phyloP scores from a whole-genome alignment of 2,113 vertebrate species.

The Pholis gunnellus region DNA sequence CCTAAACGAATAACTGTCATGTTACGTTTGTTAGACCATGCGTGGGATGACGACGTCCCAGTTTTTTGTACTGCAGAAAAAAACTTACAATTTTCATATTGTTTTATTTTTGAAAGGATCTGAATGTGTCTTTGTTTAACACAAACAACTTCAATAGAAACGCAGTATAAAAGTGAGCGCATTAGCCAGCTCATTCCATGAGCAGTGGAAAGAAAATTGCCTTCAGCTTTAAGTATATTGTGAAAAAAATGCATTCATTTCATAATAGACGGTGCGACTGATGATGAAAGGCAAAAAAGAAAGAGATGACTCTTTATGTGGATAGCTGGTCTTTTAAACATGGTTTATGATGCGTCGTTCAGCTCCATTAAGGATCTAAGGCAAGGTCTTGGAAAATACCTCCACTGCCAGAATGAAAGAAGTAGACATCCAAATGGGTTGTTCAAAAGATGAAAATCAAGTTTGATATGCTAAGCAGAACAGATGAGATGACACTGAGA shows the following conservation, averaged over 20 bases:
- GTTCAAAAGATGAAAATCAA: slow-evolving; percentile 31
- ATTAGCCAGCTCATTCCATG: slow-evolving; percentile 1
- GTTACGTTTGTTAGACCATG: slow-evolving; percentile 19
- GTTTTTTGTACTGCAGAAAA: background rate
- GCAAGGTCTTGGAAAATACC: slow-evolving; percentile 37
- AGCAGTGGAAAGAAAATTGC: slow-evolving; percentile 15
- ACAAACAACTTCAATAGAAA: slow-evolving; percentile 4
- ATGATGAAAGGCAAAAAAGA: slow-evolving; percentile 43
- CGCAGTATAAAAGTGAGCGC: background rate
- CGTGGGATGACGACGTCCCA: background rate
- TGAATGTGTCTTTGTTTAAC: slow-evolving; percentile 10
- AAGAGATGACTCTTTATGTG: slow-evolving; percentile 20
- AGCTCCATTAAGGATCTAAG: slow-evolving; percentile 56
- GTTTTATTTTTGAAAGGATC: slow-evolving; percentile 8
- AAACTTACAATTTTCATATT: background rate
- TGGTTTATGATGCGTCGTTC: slow-evolving; percentile 9
- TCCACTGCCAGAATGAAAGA: slow-evolving; percentile 12
- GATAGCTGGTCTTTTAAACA: slow-evolving; percentile 40
- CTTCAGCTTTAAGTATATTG: slow-evolving; percentile 15
- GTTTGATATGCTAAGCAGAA: slow-evolving; percentile 9
- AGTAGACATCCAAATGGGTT: slow-evolving; percentile 21
- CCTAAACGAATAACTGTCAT: slow-evolving; percentile 19
- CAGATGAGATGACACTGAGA: slow-evolving; percentile 31
- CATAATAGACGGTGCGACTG: background rate
- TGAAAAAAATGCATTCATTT: slow-evolving; percentile 23